Conservation (phyloP, 2,888 invertebrate species). For the Drosophila barbarae region DNA sequence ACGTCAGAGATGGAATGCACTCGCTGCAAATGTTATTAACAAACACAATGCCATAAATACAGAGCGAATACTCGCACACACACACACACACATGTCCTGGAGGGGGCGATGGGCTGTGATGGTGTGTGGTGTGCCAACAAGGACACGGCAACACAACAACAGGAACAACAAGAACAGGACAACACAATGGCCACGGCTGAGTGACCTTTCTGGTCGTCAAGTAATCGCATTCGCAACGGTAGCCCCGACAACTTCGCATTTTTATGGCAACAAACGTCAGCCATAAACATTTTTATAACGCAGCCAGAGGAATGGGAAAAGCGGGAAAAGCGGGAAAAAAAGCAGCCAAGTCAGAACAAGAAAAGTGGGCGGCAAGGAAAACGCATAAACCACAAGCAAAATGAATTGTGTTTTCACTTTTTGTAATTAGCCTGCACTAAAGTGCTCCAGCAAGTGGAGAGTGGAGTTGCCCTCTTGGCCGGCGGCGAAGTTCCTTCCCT, state of each 20-base stretch:
- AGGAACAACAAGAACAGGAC: slow-evolving; percentile 14
- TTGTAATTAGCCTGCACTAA: slow-evolving; percentile 57
- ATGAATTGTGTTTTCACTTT: slow-evolving; percentile 64
- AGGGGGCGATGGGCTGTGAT: neutral
- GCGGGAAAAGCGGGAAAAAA: neutral
- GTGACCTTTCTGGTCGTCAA: slow-evolving; percentile 53
- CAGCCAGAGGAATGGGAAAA: slow-evolving; percentile 41
- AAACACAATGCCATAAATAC: slow-evolving; percentile 53
- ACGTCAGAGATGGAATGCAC: slow-evolving; percentile 53
- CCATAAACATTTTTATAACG: slow-evolving; percentile 63
- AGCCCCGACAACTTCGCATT: slow-evolving; percentile 48
- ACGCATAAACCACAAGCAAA: slow-evolving; percentile 56
- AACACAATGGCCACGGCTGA: slow-evolving; percentile 44
- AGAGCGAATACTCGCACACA: slow-evolving; percentile 8
- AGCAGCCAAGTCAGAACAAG: neutral
- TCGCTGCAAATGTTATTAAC: slow-evolving; percentile 63
- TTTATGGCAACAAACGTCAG: slow-evolving; percentile 62
- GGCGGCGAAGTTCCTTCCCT: neutral
- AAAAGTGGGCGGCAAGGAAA: slow-evolving; percentile 23
- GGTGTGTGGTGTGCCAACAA: slow-evolving; percentile 11
- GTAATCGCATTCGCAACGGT: slow-evolving; percentile 47
- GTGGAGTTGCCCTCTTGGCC: neutral
- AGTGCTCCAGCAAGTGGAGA: slow-evolving; percentile 14
- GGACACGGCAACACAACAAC: slow-evolving; percentile 24
- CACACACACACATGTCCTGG: neutral